Evolutionary conservation across 2,888 invertebrate species (phyloP).

Genomic region (Rhabditophanes sp.): DNA sequence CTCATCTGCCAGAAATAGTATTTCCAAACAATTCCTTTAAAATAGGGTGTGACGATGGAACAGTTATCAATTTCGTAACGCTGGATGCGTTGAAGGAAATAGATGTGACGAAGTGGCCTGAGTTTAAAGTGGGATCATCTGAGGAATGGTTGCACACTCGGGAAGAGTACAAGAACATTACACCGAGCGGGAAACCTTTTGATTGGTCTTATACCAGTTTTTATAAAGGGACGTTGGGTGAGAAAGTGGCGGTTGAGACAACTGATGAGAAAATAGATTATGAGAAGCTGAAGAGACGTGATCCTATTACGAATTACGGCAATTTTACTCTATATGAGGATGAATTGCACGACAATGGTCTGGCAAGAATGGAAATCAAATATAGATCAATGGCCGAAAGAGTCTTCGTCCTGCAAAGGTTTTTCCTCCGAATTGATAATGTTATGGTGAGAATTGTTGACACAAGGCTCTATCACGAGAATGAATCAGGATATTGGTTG

Average conservation of each 20-base stretch:
- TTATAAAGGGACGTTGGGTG: slow-evolving; percentile 59
- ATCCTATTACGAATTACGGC: slow-evolving; percentile 80
- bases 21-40: slow-evolving; percentile 73
- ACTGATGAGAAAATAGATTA: slow-evolving; percentile 59
- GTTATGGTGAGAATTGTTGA: slow-evolving; percentile 55
- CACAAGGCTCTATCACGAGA: slow-evolving; percentile 2
- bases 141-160: slow-evolving; percentile 31
- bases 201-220: slow-evolving; percentile 94
- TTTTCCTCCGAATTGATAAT: slow-evolving; percentile 81
- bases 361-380: slow-evolving; percentile 58
- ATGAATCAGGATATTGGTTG: no score
- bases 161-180: slow-evolving; percentile 12
- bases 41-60: slow-evolving; percentile 49
- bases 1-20: slow-evolving; percentile 72
- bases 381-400: slow-evolving; percentile 79
- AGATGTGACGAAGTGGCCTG: slow-evolving; percentile 38
- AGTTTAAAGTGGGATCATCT: slow-evolving; percentile 35
- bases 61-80: slow-evolving; percentile 68
- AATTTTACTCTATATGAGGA: slow-evolving; percentile 89
- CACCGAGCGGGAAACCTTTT: slow-evolving; percentile 24
- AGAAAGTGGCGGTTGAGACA: slow-evolving; percentile 10
- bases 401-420: slow-evolving; percentile 73
- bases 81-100: slow-evolving; percentile 74
- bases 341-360: slow-evolving; percentile 91
- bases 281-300: slow-evolving; percentile 68